These are phyloP conservation scores for Pachliopta kotzebuea DNA, from an alignment of 2,888 invertebrate genomes.

Conservation along the genomic window DNA sequence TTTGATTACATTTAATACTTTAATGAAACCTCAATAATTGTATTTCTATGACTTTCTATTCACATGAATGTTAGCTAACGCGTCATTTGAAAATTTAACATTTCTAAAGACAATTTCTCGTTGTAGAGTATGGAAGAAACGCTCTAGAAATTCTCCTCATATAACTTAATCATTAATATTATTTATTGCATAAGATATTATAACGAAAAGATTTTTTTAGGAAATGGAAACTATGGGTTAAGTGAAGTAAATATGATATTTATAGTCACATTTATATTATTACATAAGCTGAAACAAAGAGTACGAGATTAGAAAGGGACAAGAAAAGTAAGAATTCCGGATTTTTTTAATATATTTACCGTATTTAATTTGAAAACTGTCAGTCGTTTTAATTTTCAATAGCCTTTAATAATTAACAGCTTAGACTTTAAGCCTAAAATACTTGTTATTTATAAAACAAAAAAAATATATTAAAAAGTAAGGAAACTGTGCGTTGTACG, in stretches of 20 bases:
- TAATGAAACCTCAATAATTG: neutral
- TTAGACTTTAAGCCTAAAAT: constrained; percentile 25
- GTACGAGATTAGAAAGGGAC: neutral
- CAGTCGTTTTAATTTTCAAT: constrained; percentile 8
- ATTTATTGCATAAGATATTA: too few relatives aligned
- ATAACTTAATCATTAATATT: neutral
- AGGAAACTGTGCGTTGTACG: constrained; percentile 27
- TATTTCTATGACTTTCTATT: neutral
- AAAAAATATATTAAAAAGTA: constrained; percentile 1
- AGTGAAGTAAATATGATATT: too few relatives aligned
- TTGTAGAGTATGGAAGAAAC: constrained; percentile 4
- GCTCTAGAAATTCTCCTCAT: neutral
- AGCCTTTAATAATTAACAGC: constrained; percentile 10
- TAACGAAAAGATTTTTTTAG: neutral
- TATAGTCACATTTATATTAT: too few relatives aligned
- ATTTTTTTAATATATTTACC: neutral
- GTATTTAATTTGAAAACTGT: neutral
- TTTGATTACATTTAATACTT: neutral
- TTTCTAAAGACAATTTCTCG: neutral
- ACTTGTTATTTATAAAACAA: neutral
- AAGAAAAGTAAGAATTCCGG: neutral
- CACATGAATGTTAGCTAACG: too few relatives aligned
- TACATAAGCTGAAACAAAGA: neutral
- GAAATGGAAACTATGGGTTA: too few relatives aligned
- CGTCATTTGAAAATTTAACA: neutral